Percentiles rank a stretch among this genome's conserved stretches.
Evolutionary conservation across 2,113 vertebrate species (phyloP).

Genomic region (Cynoglossus semilaevis): DNA sequence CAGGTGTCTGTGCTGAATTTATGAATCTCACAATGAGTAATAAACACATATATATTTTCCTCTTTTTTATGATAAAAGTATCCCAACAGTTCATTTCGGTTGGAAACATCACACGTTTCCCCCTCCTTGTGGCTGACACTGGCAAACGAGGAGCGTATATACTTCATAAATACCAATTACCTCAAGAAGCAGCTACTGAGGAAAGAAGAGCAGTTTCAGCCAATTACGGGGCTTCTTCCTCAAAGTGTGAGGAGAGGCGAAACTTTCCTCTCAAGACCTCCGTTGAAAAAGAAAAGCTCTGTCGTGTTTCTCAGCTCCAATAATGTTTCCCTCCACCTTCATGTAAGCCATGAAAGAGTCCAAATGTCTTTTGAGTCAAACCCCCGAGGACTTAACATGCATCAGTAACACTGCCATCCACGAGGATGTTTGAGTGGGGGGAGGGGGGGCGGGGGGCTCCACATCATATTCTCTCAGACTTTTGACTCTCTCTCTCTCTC

Average conservation of each 20-base stretch:
- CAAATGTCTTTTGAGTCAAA: constrained; percentile 72
- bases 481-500: constrained; percentile 35
- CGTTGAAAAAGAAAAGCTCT: constrained; percentile 53
- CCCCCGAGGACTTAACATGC: constrained; percentile 69
- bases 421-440: constrained; percentile 55
- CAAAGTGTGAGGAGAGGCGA: constrained; percentile 53
- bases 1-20: constrained; percentile 37
- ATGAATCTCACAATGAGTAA: constrained; percentile 37
- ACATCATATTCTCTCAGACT: constrained; percentile 58
- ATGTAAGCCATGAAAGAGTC: constrained; percentile 72
- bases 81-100: background rate
- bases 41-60: constrained; percentile 20
- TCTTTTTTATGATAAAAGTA: background rate
- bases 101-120: constrained; percentile 6
- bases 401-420: constrained; percentile 72
- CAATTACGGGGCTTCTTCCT: constrained; percentile 60
- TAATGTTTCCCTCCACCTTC: constrained; percentile 72
- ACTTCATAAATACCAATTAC: constrained; percentile 73
- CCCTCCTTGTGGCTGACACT: constrained; percentile 39
- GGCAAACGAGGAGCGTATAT: constrained; percentile 67
- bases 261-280: constrained; percentile 55
- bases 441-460: no score
- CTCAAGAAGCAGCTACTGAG: constrained; percentile 43
- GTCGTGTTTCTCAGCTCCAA: constrained; percentile 65
- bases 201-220: constrained; percentile 57